phyloP scores from a whole-genome alignment of 2,113 vertebrate genomes.

The Amphilophus citrinellus region DNA sequence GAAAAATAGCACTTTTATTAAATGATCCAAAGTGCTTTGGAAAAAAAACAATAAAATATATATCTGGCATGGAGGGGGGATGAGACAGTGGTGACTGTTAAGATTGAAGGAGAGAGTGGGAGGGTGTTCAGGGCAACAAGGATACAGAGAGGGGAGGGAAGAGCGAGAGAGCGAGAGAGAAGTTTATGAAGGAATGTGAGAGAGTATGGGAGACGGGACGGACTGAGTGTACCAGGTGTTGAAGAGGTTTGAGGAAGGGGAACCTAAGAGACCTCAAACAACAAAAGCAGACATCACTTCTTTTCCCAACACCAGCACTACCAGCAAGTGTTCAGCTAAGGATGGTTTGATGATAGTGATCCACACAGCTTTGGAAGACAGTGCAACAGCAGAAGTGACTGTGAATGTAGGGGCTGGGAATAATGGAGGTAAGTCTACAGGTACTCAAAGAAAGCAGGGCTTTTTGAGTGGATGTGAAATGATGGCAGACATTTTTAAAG shows the following conservation, averaged over 20 bases:
- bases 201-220: constrained; percentile 63
- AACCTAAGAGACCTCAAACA: constrained; percentile 26
- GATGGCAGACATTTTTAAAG: background rate
- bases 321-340: constrained; percentile 4
- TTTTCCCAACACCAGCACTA: constrained; percentile 13
- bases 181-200: constrained; percentile 72
- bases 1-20: background rate
- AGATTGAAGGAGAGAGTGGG: constrained; percentile 62
- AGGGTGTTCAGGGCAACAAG: constrained; percentile 65
- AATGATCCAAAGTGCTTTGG: background rate
- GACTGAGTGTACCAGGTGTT: constrained; percentile 57
- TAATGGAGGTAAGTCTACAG: constrained; percentile 68
- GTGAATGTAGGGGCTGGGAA: constrained; percentile 36
- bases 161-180: constrained; percentile 35
- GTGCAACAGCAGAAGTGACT: constrained; percentile 33
- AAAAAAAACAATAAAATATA: background rate
- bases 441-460: constrained; percentile 19
- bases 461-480: constrained; percentile 50
- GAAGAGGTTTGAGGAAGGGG: constrained; percentile 31
- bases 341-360: constrained; percentile 44
- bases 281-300: constrained; percentile 27
- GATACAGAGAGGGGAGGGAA: constrained; percentile 56
- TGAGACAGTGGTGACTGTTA: constrained; percentile 50
- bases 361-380: constrained; percentile 36
- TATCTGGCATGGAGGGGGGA: constrained; percentile 18